Conservation (phyloP, 2,113 vertebrate genomes). For the Penelope pileata region DNA sequence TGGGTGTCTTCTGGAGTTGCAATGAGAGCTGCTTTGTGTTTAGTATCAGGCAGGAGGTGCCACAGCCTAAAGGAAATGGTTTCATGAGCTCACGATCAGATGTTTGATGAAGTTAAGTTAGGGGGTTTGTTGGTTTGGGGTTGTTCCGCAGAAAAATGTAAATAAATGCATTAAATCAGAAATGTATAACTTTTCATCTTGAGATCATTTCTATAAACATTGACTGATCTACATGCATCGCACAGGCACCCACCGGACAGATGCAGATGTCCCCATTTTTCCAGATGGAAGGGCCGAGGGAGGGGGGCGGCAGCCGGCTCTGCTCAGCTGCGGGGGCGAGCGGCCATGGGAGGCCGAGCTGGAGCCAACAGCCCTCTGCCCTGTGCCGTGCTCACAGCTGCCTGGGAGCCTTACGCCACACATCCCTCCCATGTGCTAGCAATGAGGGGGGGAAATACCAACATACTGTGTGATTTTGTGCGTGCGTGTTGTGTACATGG, state of each 20-base stretch:
- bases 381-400: neutral
- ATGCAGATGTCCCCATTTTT: constrained; percentile 40
- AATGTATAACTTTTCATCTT: neutral
- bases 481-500: rapidly evolving
- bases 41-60: neutral
- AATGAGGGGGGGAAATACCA: neutral
- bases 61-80: neutral
- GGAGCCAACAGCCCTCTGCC: neutral
- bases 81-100: neutral
- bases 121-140: neutral
- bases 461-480: neutral
- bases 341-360: neutral
- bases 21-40: neutral
- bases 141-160: neutral
- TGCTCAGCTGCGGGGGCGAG: constrained; percentile 41
- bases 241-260: neutral
- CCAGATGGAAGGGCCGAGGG: constrained; percentile 38
- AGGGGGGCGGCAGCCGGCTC: neutral
- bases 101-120: neutral
- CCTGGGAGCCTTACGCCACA: neutral
- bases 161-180: neutral
- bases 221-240: neutral
- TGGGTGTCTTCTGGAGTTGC: neutral
- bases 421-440: neutral
- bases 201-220: neutral